Percentiles rank a stretch among this genome's conserved stretches.
phyloP scores from a whole-genome alignment of 1,140 invertebrate genomes.

The Trichonephila clavipes region DNA sequence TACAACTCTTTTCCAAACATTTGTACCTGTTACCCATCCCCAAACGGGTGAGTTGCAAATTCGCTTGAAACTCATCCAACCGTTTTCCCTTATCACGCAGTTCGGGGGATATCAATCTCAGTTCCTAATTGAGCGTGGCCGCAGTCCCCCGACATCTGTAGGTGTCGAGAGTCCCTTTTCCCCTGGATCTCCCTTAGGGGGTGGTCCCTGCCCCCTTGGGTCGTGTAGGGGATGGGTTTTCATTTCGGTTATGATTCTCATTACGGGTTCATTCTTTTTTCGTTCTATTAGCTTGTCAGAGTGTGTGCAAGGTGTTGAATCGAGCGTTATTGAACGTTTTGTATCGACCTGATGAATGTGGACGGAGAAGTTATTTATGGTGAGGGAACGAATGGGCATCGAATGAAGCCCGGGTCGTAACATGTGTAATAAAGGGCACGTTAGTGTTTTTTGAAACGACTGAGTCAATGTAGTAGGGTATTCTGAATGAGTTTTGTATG shows the following conservation, averaged over 20 bases:
- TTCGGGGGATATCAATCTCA: neutral
- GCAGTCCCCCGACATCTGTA: conserved; percentile 51
- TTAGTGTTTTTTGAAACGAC: neutral
- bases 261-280: conserved; percentile 69
- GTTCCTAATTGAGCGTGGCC: conserved; percentile 68
- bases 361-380: conserved; percentile 20
- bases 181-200: neutral
- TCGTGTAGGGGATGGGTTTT: conserved; percentile 30
- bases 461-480: neutral
- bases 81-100: neutral
- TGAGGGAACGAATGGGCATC: neutral
- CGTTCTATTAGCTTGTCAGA: conserved; percentile 58
- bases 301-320: conserved; percentile 48
- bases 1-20: neutral
- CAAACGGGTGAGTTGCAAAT: neutral
- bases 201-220: conserved; percentile 9
- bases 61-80: neutral
- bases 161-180: conserved; percentile 50
- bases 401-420: conserved; percentile 1
- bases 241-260: conserved; percentile 65
- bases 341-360: neutral
- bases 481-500: too few relatives aligned
- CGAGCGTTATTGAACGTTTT: conserved; percentile 51
- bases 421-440: neutral
- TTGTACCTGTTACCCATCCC: conserved; percentile 10